Base-by-base conservation (phyloP, 2,113 vertebrate genomes). In the Halichoeres trimaculatus region DNA sequence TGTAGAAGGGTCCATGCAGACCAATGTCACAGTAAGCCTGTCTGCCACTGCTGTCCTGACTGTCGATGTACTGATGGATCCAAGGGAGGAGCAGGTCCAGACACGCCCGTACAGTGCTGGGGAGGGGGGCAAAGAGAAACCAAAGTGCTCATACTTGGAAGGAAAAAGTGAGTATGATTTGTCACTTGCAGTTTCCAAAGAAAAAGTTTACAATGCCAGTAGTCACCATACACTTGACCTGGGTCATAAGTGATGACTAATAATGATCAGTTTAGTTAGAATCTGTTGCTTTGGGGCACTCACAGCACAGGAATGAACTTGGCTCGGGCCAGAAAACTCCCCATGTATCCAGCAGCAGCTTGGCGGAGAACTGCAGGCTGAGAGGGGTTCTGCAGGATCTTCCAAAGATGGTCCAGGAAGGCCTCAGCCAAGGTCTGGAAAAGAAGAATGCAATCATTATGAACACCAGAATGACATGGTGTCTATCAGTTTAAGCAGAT, bases 351-450 rank as follows among this genome's bases (percentile, higher is more conserved):
- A 1, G 94, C 96, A 14, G 96, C 95, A 8, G 96, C 92, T 89
- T 99, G 98, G 11, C 98, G 95, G 45, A 98, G 94, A 38, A 99
- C 91, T 0, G 95, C 92, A 10, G 98, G 95, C 76, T 95, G 95
- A 81, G 96, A 95, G 1, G 95, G 97, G 86, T 90, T 95, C 75
- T 96, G 96, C 9, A 99, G 65, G 65, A 95, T 94, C 86, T 95
- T 99, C 98, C 98, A 99, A 66, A 98, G 94, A 90, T 98, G 97
- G 62, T 99, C 97, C 90, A 98, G 88, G 89, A 99, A 99, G 30
- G 96, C 97, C 85, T 99, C 98, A 8, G 97, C 94, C 19, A 99
- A 90, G 1, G 94, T 95, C 98, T 99, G 77, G 11, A 60, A 76
- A 10, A 48, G 30, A 71, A 10, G 38, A 53, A 62, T 10, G 20